Conservation (phyloP, 1,140 invertebrate species). For the Drosophila littoralis region DNA sequence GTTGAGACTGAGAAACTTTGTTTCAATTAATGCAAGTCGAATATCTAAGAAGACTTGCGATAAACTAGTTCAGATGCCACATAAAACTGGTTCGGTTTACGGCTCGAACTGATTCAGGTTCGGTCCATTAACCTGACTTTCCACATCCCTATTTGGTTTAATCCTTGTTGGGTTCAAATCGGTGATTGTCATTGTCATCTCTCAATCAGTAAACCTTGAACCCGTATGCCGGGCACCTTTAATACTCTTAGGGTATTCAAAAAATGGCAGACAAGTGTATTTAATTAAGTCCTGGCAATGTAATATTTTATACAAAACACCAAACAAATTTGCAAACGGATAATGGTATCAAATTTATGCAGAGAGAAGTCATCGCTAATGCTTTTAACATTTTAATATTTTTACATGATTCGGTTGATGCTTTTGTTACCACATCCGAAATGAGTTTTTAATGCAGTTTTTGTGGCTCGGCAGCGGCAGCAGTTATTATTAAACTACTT, state of each 20-base stretch:
- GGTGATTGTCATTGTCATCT: too few relatives aligned
- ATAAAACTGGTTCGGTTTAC: too few relatives aligned
- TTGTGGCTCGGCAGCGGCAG: neutral
- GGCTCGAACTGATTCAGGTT: too few relatives aligned
- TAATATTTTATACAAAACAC: conserved; percentile 27
- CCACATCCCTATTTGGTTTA: too few relatives aligned
- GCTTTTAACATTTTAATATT: conserved; percentile 14
- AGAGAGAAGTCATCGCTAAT: conserved; percentile 27
- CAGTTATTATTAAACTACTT: neutral
- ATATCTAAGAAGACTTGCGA: too few relatives aligned
- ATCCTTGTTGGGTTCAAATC: too few relatives aligned
- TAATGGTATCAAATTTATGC: conserved; percentile 26
- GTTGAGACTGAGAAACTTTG: too few relatives aligned
- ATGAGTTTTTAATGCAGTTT: conserved; percentile 14
- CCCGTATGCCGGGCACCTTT: neutral
- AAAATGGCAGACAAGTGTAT: neutral
- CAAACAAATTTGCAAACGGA: conserved; percentile 14
- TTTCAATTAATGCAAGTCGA: too few relatives aligned
- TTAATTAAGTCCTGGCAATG: neutral
- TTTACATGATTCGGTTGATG: neutral
- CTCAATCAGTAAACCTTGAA: neutral
- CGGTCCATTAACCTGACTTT: too few relatives aligned
- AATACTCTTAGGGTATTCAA: neutral
- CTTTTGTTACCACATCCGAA: conserved; percentile 6
- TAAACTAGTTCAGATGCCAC: too few relatives aligned